Conservation (phyloP, 2,797 vertebrate genomes). For the Sparidentex hasta region DNA sequence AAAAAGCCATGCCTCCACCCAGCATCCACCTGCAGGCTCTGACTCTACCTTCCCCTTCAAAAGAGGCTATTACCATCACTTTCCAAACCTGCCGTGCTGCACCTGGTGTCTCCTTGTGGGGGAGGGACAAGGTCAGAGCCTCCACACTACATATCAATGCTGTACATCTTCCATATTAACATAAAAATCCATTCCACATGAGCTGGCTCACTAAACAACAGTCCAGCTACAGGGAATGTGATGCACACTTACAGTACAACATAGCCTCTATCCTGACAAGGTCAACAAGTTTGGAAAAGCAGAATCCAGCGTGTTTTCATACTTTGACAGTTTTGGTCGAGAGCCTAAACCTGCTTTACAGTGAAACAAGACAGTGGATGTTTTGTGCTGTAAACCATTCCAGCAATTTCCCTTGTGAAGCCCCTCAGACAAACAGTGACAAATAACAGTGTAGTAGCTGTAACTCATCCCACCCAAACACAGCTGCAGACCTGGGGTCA, state of each 20-base stretch:
- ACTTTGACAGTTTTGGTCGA: too few species aligned
- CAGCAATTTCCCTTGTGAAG: neutral
- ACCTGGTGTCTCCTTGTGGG: neutral
- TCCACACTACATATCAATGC: neutral
- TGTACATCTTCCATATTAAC: neutral
- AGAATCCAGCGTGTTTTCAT: too few species aligned
- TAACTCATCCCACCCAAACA: neutral
- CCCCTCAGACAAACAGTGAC: neutral
- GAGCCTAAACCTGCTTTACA: too few species aligned
- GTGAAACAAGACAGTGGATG: too few species aligned
- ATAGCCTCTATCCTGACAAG: neutral
- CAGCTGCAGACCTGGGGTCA: conserved; percentile 9
- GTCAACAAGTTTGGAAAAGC: neutral
- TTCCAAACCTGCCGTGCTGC: neutral
- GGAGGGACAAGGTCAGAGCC: neutral
- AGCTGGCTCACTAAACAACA: neutral
- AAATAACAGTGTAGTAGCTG: neutral
- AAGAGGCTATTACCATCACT: neutral
- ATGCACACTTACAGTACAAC: too few species aligned
- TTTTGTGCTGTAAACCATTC: neutral
- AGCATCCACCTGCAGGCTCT: neutral
- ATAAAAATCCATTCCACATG: neutral
- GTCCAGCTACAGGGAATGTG: too few species aligned
- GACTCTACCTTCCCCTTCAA: neutral
- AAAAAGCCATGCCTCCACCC: neutral